Conservation (phyloP, 2,113 vertebrate species). For the Bothrops jararaca region DNA sequence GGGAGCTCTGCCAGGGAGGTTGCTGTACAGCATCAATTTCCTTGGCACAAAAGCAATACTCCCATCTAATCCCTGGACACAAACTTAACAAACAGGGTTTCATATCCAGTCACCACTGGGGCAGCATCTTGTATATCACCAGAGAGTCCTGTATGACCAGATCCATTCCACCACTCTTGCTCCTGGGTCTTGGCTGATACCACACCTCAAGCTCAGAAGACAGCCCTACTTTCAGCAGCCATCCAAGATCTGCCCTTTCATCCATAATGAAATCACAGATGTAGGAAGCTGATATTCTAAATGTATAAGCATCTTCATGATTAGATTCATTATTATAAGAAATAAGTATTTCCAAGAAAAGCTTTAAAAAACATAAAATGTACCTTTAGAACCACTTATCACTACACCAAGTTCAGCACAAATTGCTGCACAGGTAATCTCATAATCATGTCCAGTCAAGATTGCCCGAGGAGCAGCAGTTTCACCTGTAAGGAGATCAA, state of each 20-base stretch:
- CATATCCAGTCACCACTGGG: not conserved
- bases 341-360: not conserved
- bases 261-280: not conserved
- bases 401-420: constrained; percentile 94
- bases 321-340: not conserved
- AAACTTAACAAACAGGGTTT: not conserved
- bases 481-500: constrained; percentile 73
- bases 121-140: not conserved
- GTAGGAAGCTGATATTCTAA: not conserved
- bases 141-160: not conserved
- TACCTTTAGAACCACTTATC: constrained; percentile 95
- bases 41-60: not conserved
- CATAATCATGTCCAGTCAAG: constrained; percentile 92
- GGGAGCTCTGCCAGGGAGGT: not conserved
- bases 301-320: not conserved
- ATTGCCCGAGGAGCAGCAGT: constrained; percentile 88
- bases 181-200: not conserved
- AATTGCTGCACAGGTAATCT: constrained; percentile 89
- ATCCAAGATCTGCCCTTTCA: not conserved
- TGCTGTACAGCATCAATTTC: not conserved
- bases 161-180: not conserved
- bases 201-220: not conserved
- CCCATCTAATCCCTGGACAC: not conserved
- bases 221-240: not conserved
- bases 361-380: constrained; percentile 13